These are phyloP conservation scores for Platalea minor DNA, from an alignment of 2,797 vertebrate species.

Conservation along the genomic window DNA sequence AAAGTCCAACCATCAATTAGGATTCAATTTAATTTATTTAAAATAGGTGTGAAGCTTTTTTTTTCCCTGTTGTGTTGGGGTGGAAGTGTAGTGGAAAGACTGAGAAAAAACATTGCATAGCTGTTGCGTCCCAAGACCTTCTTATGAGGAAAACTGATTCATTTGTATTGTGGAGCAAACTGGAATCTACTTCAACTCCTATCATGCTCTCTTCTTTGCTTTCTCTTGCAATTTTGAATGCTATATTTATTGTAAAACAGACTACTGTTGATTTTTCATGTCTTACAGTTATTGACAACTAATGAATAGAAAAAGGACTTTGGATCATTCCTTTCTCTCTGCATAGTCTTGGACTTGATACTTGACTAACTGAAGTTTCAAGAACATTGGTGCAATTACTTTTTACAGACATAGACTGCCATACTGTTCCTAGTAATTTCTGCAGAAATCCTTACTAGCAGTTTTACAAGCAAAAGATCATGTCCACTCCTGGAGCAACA, in stretches of 20 bases:
- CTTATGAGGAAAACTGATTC: background rate
- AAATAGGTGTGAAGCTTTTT: background rate
- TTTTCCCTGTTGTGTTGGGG: background rate
- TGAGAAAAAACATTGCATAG: accelerated
- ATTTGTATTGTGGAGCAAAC: background rate
- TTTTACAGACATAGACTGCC: background rate
- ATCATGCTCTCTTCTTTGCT: background rate
- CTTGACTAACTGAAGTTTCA: background rate
- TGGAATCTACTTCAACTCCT: background rate
- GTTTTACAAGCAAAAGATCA: background rate
- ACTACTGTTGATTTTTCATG: background rate
- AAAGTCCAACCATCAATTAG: background rate
- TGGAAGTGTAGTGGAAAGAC: background rate
- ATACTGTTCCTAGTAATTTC: background rate
- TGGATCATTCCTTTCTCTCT: background rate
- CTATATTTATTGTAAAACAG: background rate
- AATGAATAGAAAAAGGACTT: background rate
- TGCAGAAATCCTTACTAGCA: background rate
- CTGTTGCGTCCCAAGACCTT: background rate
- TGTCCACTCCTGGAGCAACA: background rate
- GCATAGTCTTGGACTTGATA: background rate
- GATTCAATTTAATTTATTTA: background rate
- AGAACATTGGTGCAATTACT: background rate
- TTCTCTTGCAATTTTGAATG: background rate
- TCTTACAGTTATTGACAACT: background rate